phyloP scores from a whole-genome alignment of 2,797 vertebrate species.

The Lagodon rhomboides region DNA sequence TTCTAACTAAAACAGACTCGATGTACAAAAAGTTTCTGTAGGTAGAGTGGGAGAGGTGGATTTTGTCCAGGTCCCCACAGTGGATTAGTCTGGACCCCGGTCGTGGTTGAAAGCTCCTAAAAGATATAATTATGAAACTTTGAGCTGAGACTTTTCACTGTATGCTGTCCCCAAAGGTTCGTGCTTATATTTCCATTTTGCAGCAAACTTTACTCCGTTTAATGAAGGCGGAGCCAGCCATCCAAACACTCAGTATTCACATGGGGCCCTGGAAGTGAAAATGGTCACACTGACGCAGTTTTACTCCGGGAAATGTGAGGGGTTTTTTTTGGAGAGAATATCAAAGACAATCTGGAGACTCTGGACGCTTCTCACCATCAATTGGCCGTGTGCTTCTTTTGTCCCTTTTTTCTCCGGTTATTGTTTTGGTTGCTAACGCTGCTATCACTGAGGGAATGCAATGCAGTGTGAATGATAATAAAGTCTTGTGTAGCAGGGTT shows the following conservation, averaged over 20 bases:
- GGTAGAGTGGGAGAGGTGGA: background rate
- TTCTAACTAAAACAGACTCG: background rate
- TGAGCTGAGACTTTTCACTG: background rate
- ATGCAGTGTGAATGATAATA: conserved; percentile 47
- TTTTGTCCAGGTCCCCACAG: background rate
- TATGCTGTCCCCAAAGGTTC: conserved; percentile 2
- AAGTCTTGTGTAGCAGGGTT: conserved; percentile 56
- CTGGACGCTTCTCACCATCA: conserved; percentile 19
- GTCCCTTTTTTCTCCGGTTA: conserved; percentile 3
- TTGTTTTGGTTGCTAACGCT: conserved; percentile 34
- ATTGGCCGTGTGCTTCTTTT: conserved; percentile 7
- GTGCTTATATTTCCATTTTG: conserved; percentile 4
- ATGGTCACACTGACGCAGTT: conserved; percentile 7
- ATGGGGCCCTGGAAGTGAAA: background rate
- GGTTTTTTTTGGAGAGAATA: conserved; percentile 1
- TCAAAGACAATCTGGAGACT: conserved; percentile 33
- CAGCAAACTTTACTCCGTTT: background rate
- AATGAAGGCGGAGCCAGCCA: background rate
- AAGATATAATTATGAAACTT: background rate
- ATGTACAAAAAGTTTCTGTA: background rate
- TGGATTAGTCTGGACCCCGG: background rate
- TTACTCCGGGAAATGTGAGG: background rate
- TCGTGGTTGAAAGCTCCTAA: background rate
- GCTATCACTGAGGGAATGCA: conserved; percentile 42
- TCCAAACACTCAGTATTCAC: conserved; percentile 1